Base-by-base conservation (phyloP, 2,113 vertebrate genomes). In the Perca fluviatilis region DNA sequence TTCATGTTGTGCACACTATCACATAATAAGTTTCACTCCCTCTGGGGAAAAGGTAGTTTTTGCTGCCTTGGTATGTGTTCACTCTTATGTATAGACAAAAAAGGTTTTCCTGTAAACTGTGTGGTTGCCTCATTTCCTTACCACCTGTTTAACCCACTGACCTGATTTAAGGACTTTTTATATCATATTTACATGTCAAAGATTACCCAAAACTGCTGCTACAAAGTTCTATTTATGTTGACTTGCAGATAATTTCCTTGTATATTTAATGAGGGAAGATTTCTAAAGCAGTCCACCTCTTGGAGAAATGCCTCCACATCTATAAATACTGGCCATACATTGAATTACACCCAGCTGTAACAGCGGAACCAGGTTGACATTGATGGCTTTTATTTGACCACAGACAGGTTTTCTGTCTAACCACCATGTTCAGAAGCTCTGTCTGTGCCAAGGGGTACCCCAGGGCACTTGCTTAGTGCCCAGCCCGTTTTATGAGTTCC, bases 281-380 rank as follows among this genome's bases (percentile, higher is more conserved):
- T 93, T 92, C 82, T 88, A 70, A 95, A 94, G 25, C 64, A 65
- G 74, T 89, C 93, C 80, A 74, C 83, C 69, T 92, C 90, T 85
- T 84, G 82, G 83, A 79, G 87, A 89, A 82, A 71, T 75, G 82
- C 63, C 93, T 89, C 80, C 90, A 84, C 60, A 90, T 90, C 87
- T 94, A 77, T 94, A 94, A 97, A 96, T 95, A 96, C 91, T 88
- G 79, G 90, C 92, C 93, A 91, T 82, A 80, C 63, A 92, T 82
- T 93, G 95, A 94, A 96, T 95, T 96, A 96, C 96, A 96, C 91
- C 92, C 91, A 92, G 89, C 89, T 94, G 86, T 93, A 96, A 96
- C 93, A 93, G 93, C 79, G 93, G 89, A 95, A 92, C 87, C 94
- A 93, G 94, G 94, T 94, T 95, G 95, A 93, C 95, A 93, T 94